Evolutionary conservation across 2,888 invertebrate species (phyloP).

Genomic region (Melanophora roralis): DNA sequence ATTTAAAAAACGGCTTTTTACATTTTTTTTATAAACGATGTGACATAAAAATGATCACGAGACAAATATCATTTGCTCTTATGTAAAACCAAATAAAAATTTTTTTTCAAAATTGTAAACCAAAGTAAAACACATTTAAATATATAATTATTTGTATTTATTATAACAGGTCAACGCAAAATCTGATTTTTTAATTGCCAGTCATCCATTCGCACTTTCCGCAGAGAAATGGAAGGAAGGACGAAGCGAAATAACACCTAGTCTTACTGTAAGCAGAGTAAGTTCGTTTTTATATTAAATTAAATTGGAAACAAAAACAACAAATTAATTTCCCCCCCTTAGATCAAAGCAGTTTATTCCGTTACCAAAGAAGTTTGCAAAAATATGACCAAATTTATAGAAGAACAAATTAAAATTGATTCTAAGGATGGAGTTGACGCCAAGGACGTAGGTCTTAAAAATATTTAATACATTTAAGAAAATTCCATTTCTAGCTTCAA

Average conservation of each 20-base stretch:
- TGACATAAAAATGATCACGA: too few relatives aligned
- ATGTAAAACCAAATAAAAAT: too few relatives aligned
- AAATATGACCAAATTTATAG: constrained; percentile 76
- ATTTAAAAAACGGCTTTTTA: too few relatives aligned
- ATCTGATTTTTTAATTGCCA: constrained; percentile 77
- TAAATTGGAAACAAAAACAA: too few relatives aligned
- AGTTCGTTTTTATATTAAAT: not conserved
- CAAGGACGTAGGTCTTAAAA: constrained; percentile 69
- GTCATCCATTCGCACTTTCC: constrained; percentile 78
- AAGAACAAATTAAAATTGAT: constrained; percentile 68
- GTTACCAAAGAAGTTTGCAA: constrained; percentile 76
- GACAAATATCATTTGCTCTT: too few relatives aligned
- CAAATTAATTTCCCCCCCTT: not conserved
- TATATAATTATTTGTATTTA: too few relatives aligned
- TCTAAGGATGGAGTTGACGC: constrained; percentile 74
- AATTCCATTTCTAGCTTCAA: not conserved
- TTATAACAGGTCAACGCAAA: constrained; percentile 70
- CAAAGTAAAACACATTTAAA: too few relatives aligned
- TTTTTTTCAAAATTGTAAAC: too few relatives aligned
- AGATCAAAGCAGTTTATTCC: constrained; percentile 77
- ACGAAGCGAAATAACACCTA: constrained; percentile 78
- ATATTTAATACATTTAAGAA: too few relatives aligned
- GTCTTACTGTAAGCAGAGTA: constrained; percentile 78
- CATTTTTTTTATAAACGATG: too few relatives aligned
- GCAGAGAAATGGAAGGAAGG: constrained; percentile 78